A percentile compares a stretch with the other conserved stretches of the same genome.
Conservation (phyloP, 2,888 invertebrate species). For the Synergus laeviventris region DNA sequence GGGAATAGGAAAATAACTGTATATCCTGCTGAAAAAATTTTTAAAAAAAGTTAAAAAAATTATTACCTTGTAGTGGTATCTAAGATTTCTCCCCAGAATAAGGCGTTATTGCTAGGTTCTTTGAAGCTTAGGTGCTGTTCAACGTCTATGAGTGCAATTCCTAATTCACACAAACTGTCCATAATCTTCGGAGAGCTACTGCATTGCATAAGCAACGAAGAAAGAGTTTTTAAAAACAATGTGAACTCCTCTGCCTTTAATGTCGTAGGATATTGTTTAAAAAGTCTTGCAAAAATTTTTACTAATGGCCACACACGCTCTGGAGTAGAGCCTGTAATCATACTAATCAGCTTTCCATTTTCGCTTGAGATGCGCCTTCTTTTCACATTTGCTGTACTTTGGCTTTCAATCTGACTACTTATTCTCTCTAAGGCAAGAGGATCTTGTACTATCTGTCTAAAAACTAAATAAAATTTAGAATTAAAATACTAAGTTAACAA, state of each 20-base stretch:
- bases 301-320: slow-evolving; percentile 75
- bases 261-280: slow-evolving; percentile 74
- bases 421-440: neutral
- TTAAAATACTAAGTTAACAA: neutral
- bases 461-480: slow-evolving; percentile 14
- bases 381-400: slow-evolving; percentile 60
- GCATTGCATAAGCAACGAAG: slow-evolving; percentile 63
- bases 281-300: slow-evolving; percentile 71
- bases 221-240: slow-evolving; percentile 72
- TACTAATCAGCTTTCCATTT: slow-evolving; percentile 60
- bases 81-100: slow-evolving; percentile 73
- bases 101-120: slow-evolving; percentile 54
- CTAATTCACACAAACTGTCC: slow-evolving; percentile 71
- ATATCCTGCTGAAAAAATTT: too few species aligned
- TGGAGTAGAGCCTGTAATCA: slow-evolving; percentile 65
- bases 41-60: too few species aligned
- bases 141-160: slow-evolving; percentile 66
- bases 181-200: slow-evolving; percentile 68
- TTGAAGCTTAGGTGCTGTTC: slow-evolving; percentile 55
- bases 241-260: slow-evolving; percentile 70
- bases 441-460: slow-evolving; percentile 37
- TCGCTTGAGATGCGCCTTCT: slow-evolving; percentile 63
- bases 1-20: too few species aligned
- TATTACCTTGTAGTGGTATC: slow-evolving; percentile 73
- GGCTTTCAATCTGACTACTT: neutral